Evolutionary conservation across 2,113 vertebrate species (phyloP).

Genomic region (Arenaria interpres): DNA sequence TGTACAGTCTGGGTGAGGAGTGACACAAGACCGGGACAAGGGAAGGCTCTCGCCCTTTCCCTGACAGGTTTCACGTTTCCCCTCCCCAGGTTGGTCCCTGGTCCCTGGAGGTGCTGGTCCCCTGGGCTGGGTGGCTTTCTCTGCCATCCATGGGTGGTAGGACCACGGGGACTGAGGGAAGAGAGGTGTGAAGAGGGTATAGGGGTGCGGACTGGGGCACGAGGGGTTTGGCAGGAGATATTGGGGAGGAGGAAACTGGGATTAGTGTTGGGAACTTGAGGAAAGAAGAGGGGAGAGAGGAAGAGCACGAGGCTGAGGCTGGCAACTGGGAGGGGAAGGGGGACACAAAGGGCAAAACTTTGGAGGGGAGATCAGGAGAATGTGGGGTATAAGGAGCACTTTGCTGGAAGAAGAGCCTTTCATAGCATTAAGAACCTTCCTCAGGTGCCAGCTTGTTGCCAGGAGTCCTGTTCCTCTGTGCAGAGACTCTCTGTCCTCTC

Average conservation of each 20-base stretch:
- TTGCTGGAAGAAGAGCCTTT: background rate
- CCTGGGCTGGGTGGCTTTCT: background rate
- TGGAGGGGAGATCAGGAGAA: background rate
- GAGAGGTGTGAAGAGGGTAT: background rate
- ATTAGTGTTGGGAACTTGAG: background rate
- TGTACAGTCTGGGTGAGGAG: background rate
- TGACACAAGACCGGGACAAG: accelerated
- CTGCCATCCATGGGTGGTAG: background rate
- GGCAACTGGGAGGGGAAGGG: background rate
- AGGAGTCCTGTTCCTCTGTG: background rate
- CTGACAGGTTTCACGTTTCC: background rate
- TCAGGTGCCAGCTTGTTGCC: background rate
- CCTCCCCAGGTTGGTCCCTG: background rate
- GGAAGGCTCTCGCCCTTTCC: background rate
- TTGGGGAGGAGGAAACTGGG: background rate
- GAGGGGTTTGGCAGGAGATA: background rate
- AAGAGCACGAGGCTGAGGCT: background rate
- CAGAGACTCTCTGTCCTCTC: background rate
- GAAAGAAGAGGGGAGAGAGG: background rate
- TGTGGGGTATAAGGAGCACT: background rate
- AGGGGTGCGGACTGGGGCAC: accelerated
- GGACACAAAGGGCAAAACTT: background rate
- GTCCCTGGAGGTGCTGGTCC: background rate
- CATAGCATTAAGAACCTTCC: background rate
- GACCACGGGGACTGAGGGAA: background rate